Evolutionary conservation across 2,888 invertebrate genomes (phyloP).

Genomic region (Caenorhabditis sp.): DNA sequence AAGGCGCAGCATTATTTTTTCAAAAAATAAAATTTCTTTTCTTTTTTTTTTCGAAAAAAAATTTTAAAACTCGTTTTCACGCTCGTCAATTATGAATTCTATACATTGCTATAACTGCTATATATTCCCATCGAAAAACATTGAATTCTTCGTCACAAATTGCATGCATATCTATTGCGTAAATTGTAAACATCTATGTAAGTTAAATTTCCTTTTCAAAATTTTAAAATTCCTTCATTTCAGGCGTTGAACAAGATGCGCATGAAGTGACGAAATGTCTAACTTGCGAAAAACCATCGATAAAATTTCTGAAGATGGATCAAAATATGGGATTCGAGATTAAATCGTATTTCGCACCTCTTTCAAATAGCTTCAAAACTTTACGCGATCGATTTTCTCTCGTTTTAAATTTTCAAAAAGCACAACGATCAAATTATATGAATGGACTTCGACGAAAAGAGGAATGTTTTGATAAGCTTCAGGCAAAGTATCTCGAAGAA

Average conservation of each 20-base stretch:
- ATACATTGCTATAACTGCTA: constrained; percentile 27
- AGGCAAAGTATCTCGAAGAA: not conserved
- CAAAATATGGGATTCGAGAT: not conserved
- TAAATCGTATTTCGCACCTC: not conserved
- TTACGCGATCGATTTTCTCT: not conserved
- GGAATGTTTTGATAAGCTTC: not conserved
- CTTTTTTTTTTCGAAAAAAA: too few species aligned
- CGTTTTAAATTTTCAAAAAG: not conserved
- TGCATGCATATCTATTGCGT: constrained; percentile 5
- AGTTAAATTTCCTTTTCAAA: not conserved
- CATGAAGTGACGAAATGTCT: not conserved
- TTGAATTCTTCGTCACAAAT: constrained; percentile 22
- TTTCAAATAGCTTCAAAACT: not conserved
- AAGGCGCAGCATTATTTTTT: not conserved
- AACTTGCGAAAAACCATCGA: not conserved
- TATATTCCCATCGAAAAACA: constrained; percentile 18
- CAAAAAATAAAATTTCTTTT: not conserved
- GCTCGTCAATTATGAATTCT: constrained; percentile 11
- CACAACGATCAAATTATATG: not conserved
- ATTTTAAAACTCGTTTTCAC: too few species aligned
- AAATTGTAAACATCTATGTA: not conserved
- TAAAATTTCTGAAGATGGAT: not conserved
- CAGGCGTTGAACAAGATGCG: not conserved
- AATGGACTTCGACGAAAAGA: not conserved
- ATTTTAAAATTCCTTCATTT: not conserved